Evolutionary conservation across 2,113 vertebrate genomes (phyloP).

Genomic region (Oxygymnocypris stewartii): DNA sequence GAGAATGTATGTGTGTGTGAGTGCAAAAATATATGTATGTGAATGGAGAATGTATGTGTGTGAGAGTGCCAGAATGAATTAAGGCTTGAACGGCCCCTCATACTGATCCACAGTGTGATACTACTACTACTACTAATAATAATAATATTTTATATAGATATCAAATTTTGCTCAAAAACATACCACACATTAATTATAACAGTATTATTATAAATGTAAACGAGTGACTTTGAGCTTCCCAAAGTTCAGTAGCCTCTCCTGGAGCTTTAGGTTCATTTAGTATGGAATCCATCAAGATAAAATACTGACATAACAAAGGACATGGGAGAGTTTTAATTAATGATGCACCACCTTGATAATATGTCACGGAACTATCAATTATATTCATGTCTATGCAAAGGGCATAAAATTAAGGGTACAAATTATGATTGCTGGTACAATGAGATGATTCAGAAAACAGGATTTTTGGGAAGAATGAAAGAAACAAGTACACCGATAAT

Average conservation of each 20-base stretch:
- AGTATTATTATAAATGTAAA: background rate
- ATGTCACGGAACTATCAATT: background rate
- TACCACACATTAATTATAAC: background rate
- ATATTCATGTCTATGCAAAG: background rate
- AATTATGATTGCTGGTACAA: background rate
- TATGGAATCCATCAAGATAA: background rate
- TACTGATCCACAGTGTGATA: too few relatives aligned
- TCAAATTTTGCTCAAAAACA: background rate
- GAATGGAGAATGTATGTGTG: too few relatives aligned
- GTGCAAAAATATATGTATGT: too few relatives aligned
- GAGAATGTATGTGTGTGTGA: too few relatives aligned
- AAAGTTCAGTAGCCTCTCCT: background rate
- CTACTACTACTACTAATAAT: too few relatives aligned
- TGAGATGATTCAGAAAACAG: background rate
- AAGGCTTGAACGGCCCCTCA: too few relatives aligned
- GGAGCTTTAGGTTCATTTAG: background rate
- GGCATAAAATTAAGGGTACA: background rate
- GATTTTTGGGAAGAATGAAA: background rate
- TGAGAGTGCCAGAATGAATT: too few relatives aligned
- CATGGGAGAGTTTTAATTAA: constrained; percentile 1
- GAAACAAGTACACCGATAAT: constrained; percentile 35
- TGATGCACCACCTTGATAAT: constrained; percentile 5
- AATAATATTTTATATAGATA: too few relatives aligned
- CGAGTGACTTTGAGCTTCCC: too few relatives aligned
- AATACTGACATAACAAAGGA: constrained; percentile 11